Base-by-base conservation (phyloP, 2,888 invertebrate species). In the Itoplectis maculator region DNA sequence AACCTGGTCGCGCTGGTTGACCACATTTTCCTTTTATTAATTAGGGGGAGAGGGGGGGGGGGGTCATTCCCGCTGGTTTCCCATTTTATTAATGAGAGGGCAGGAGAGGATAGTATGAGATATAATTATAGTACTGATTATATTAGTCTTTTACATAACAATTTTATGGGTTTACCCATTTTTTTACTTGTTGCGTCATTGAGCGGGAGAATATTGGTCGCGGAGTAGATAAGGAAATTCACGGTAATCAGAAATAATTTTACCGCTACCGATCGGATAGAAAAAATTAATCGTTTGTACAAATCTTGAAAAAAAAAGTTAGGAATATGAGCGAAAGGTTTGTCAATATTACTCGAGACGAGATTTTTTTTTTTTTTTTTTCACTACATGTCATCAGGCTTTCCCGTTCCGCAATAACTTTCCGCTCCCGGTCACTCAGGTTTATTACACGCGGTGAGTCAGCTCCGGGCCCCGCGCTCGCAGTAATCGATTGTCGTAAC, bases 401-500 rank as follows among this genome's bases (percentile, higher is more conserved):
- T 81, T 61, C 61, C 35, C 68, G 42, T 73, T 59, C 66, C 59
- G 77, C 72, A 68, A 72, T 77, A 76, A 81, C 65, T 76, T 59
- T 76, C 40, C 75, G 80, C 68, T 61, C 35, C 63, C 54, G 77
- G 68, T 59, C 56, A 72, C 59, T 72, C 56, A 15, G 45, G 70
- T 77, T 74, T 78, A 81, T 81, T 77, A 81, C 73, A 61, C 61
- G 23, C 63, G 77, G 63, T 77, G 77, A 81, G 68, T 81, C 63
- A 81, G 81, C 74, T 69, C n/a, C 35, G 66, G 29, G 56, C 51
- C 51, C 40, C 47, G 59, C 49, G 75, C 45, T n/a, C 66, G 66
- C 11, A 77, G 76, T 81, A 81, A 81, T 81, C 81, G 81, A 78
- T 81, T 77, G 73, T 73, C 73, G 77, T 78, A 78, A 81, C 81